phyloP scores from a whole-genome alignment of 2,888 invertebrate genomes.

The Thera obeliscata region DNA sequence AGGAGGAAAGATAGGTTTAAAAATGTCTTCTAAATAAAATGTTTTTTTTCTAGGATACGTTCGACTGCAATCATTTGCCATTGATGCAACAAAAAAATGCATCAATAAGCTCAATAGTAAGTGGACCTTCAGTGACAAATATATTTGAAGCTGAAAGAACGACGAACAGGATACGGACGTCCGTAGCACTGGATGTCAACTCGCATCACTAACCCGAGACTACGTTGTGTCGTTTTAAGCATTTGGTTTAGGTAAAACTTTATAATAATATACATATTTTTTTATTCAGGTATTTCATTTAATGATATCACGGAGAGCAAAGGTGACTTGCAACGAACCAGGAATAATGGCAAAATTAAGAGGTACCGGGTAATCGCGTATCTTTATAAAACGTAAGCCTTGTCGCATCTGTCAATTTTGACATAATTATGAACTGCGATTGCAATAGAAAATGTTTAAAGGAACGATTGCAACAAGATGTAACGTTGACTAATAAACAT shows the following conservation, averaged over 20 bases:
- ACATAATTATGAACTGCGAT: too few species aligned
- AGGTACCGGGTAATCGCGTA: too few species aligned
- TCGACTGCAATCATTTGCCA: conserved; percentile 60
- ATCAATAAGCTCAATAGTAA: conserved; percentile 7
- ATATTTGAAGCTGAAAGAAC: conserved; percentile 5
- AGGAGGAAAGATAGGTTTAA: too few species aligned
- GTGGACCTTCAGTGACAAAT: conserved; percentile 17
- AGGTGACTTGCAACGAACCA: too few species aligned
- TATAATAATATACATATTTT: conserved; percentile 24
- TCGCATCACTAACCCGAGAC: conserved; percentile 18
- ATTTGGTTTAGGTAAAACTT: conserved; percentile 37
- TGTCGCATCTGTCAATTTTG: too few species aligned
- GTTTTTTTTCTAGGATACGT: conserved; percentile 51
- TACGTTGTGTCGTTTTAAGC: conserved; percentile 33
- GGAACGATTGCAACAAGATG: too few species aligned
- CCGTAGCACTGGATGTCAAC: conserved; percentile 20
- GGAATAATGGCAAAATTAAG: too few species aligned
- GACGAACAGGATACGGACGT: conserved; percentile 2
- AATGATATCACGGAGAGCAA: too few species aligned
- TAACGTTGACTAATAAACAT: too few species aligned
- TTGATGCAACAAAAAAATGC: conserved; percentile 36
- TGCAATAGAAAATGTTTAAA: too few species aligned
- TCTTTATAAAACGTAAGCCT: too few species aligned
- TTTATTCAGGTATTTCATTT: conserved; percentile 6
- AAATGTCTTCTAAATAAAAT: too few species aligned